A percentile compares a stretch with the other conserved stretches of the same genome.
Evolutionary conservation across 2,113 vertebrate species (phyloP).

Genomic region (Struthio camelus): DNA sequence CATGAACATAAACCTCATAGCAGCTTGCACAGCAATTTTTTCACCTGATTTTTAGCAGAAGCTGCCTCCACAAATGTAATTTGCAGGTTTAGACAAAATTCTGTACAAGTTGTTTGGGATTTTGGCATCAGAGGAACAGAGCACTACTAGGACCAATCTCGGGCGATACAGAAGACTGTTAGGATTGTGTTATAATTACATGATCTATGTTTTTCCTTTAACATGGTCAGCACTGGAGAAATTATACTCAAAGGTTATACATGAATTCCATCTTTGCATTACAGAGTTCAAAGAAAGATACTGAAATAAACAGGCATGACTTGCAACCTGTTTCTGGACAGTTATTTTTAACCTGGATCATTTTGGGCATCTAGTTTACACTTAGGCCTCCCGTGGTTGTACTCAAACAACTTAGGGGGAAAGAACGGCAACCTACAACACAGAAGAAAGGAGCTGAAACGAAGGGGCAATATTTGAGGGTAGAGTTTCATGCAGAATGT

Average conservation of each 20-base stretch:
- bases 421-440: background rate
- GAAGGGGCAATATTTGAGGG: background rate
- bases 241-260: background rate
- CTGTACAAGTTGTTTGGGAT: background rate
- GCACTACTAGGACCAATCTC: background rate
- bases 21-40: background rate
- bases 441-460: background rate
- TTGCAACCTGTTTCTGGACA: background rate
- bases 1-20: background rate
- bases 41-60: background rate
- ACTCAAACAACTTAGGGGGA: background rate
- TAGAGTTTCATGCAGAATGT: background rate
- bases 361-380: background rate
- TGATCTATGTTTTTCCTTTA: background rate
- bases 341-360: background rate
- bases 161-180: background rate
- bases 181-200: background rate
- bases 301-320: background rate
- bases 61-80: background rate
- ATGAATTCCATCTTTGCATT: background rate
- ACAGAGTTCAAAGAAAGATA: background rate
- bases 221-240: background rate
- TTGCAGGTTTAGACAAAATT: background rate
- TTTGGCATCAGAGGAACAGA: background rate
- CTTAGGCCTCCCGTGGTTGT: background rate